Percentiles rank a stretch among this genome's conserved stretches.
Evolutionary conservation across 2,113 vertebrate species (phyloP).

Genomic region (Micromys minutus): DNA sequence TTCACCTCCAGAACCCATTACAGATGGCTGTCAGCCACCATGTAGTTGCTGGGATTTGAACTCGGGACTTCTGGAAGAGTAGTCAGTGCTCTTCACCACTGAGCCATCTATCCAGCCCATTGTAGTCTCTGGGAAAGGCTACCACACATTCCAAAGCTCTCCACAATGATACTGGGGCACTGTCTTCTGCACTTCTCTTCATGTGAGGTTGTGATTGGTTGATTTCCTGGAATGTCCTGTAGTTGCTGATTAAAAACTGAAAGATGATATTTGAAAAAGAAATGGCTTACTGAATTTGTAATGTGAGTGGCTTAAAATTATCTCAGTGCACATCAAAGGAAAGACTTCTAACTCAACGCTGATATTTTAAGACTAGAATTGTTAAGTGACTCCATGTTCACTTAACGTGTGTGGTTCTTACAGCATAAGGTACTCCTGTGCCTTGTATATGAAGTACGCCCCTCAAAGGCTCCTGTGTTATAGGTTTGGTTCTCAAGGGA

Average conservation of each 20-base stretch:
- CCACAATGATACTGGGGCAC: not conserved
- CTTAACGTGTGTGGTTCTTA: not conserved
- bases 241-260: conserved; percentile 20
- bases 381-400: not conserved
- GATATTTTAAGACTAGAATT: not conserved
- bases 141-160: conserved; percentile 32
- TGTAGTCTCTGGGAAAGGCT: conserved; percentile 35
- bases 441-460: not conserved
- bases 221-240: not conserved
- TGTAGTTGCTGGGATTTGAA: too few species aligned
- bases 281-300: not conserved
- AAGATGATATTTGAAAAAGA: not conserved
- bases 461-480: not conserved
- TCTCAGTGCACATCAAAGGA: not conserved
- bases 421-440: too few species aligned
- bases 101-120: not conserved
- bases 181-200: not conserved
- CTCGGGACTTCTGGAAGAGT: too few species aligned
- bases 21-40: too few species aligned
- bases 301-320: conserved; percentile 48
- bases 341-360: not conserved
- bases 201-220: not conserved
- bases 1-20: not conserved
- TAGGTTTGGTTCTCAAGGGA: too few species aligned
- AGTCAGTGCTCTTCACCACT: too few species aligned